phyloP scores from a whole-genome alignment of 1,140 invertebrate genomes.

The Whitmania pigra region DNA sequence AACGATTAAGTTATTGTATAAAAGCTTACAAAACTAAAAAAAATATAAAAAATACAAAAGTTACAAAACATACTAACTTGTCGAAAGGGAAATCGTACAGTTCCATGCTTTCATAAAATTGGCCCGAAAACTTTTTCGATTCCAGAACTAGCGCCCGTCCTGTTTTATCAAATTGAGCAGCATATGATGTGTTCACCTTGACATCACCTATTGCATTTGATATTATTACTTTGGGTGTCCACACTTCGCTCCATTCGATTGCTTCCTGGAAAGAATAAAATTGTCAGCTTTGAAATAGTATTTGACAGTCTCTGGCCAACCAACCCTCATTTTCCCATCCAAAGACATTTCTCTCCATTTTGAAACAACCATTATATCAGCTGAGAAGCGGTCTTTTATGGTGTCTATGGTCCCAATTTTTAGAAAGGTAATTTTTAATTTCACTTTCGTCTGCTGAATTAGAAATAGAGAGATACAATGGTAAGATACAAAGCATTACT shows the following conservation, averaged over 20 bases:
- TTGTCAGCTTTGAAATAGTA: background rate
- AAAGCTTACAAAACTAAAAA: too few species aligned
- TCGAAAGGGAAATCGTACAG: conserved; percentile 41
- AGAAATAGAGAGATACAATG: too few species aligned
- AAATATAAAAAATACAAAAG: too few species aligned
- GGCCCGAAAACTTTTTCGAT: conserved; percentile 37
- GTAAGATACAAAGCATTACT: too few species aligned
- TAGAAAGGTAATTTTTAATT: conserved; percentile 31
- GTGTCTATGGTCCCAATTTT: conserved; percentile 34
- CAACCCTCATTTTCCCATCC: conserved; percentile 24
- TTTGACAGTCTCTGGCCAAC: background rate
- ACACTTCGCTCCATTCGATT: background rate
- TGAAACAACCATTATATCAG: conserved; percentile 31
- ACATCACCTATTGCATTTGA: background rate
- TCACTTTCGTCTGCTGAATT: conserved; percentile 28
- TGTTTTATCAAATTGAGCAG: conserved; percentile 1
- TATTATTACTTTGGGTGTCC: background rate
- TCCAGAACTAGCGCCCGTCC: conserved; percentile 37
- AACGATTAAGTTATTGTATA: too few species aligned
- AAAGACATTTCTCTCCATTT: conserved; percentile 32
- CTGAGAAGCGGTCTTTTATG: conserved; percentile 31
- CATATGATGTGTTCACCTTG: conserved; percentile 2
- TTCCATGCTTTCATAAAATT: conserved; percentile 41
- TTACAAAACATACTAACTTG: conserved; percentile 26
- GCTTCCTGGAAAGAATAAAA: background rate